phyloP scores from a whole-genome alignment of 2,113 vertebrate species.

The Prionailurus viverrinus region DNA sequence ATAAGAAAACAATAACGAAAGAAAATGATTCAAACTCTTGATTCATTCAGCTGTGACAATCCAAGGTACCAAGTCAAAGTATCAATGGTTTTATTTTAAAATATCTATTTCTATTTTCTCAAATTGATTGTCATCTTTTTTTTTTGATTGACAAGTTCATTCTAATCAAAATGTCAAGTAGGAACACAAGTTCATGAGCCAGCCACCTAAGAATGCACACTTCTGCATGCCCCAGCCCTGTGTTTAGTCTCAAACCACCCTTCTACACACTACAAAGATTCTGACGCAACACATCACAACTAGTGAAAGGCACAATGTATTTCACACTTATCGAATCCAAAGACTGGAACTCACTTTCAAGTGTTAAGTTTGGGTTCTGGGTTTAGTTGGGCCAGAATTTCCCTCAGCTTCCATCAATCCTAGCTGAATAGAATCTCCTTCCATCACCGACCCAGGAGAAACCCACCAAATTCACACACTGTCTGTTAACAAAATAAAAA shows the following conservation, averaged over 20 bases:
- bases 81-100: constrained; percentile 75
- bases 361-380: constrained; percentile 34
- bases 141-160: constrained; percentile 41
- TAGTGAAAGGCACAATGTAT: constrained; percentile 59
- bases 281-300: not conserved
- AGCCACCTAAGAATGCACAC: constrained; percentile 16
- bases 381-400: constrained; percentile 62
- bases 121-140: constrained; percentile 73
- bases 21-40: constrained; percentile 47
- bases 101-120: constrained; percentile 62
- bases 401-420: constrained; percentile 41
- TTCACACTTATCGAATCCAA: constrained; percentile 9
- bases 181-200: constrained; percentile 24
- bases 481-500: constrained; percentile 52
- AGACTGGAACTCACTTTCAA: constrained; percentile 58
- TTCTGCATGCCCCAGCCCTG: not conserved
- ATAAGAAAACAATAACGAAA: constrained; percentile 20
- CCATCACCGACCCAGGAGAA: constrained; percentile 44
- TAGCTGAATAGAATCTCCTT: constrained; percentile 50
- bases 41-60: constrained; percentile 65
- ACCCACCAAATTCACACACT: constrained; percentile 26
- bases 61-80: constrained; percentile 68
- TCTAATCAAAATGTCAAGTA: constrained; percentile 62
- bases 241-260: constrained; percentile 10
- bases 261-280: not conserved